Evolutionary conservation across 2,797 vertebrate genomes (phyloP), one percentile per base, ranked within the genome.

Genomic region (Rhyacichthys aspro): DNA sequence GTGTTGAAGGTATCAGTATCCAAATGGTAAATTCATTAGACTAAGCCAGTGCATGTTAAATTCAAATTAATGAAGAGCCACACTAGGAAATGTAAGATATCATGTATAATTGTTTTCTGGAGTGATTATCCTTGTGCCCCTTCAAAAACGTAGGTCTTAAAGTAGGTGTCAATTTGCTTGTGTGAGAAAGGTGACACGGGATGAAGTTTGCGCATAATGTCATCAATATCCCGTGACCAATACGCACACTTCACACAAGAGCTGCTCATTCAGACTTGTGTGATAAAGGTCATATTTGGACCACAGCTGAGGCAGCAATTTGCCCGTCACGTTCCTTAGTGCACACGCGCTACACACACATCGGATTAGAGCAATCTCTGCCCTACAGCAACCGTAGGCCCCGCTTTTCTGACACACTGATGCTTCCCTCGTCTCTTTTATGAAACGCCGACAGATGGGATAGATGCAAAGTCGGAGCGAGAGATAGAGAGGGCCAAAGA

Each of bases 371-470:
- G 47, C 59, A 50, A 67, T 73, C 39, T 50, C 39, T 69, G 59
- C 61, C 46, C 57, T 41, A 43, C 39, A 69, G 68, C 60, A 28
- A 67, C 38, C 57, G 52, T 15, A 50, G 58, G 45, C 58, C 60
- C 60, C 54, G 57, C 75, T 44, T 66, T 70, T 47, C 66, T 71
- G 62, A 76, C 56, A 65, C 72, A 74, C 74, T 59, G 69, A 77
- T 70, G 69, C 59, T 47, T 78, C 42, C 58, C 70, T 81, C 59
- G 66, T 84, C 63, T 68, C 63, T 70, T 81, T 80, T 78, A 74
- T 80, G 74, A 76, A 83, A 83, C 50, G 36, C 14, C 43, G 79
- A 84, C 87, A 84, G 85, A 85, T 86, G 85, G 85, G 81, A 75
- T 70, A 11, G 65, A 81, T 61, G 68, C 69, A 78, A 59, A 78